phyloP scores from a whole-genome alignment of 2,113 vertebrate genomes.

The Tenrec ecaudatus region DNA sequence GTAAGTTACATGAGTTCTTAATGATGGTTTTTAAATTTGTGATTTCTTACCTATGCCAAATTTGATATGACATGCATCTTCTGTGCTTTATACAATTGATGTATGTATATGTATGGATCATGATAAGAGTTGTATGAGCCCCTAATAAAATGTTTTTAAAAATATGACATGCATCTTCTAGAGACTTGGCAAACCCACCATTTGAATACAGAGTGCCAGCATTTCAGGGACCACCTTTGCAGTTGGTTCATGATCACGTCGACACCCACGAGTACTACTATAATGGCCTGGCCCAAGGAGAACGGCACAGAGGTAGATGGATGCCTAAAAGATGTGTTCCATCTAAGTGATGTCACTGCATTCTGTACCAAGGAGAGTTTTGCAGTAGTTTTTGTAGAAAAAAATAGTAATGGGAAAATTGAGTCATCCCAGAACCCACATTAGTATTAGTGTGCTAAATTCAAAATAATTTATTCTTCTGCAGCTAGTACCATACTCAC shows the following conservation, averaged over 20 bases:
- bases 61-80: too few relatives aligned
- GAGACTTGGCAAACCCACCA: not conserved
- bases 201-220: not conserved
- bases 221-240: not conserved
- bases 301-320: constrained; percentile 22
- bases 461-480: constrained; percentile 46
- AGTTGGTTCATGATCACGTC: constrained; percentile 1
- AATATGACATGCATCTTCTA: too few relatives aligned
- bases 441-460: constrained; percentile 14
- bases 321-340: constrained; percentile 27
- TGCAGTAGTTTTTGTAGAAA: constrained; percentile 17
- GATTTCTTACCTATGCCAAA: not conserved
- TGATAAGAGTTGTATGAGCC: too few relatives aligned
- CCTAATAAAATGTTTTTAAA: too few relatives aligned
- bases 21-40: not conserved
- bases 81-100: too few relatives aligned
- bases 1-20: not conserved
- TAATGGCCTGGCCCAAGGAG: not conserved
- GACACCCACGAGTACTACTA: not conserved
- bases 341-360: constrained; percentile 30
- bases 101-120: too few relatives aligned
- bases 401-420: constrained; percentile 37
- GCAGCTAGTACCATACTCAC: not conserved
- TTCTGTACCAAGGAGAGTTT: not conserved
- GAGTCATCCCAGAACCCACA: constrained; percentile 42